Evolutionary conservation across 2,113 vertebrate genomes (phyloP), one percentile per base, ranked within the genome.

Genomic region (Salvelinus alpinus): DNA sequence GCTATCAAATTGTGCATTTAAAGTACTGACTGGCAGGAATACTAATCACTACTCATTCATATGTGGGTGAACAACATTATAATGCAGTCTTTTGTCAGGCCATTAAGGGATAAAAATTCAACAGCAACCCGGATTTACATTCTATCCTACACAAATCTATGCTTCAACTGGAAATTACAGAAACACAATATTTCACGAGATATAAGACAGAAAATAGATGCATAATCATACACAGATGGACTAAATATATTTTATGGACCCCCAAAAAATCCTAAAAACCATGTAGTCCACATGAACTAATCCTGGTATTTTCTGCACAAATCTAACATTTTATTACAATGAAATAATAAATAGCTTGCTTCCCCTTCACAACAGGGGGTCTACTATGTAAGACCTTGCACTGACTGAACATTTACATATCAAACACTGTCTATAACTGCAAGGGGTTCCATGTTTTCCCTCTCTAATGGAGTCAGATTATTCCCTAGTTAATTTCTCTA

Each of bases 401-500:
- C 89, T 81, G 86, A 79, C 84, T 90, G 83, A 88, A 91, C 86
- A 92, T 92, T 92, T 92, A 86, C 91, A 92, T 92, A 91, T 92
- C 90, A 92, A 92, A 92, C 90, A 81, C 38, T 44, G 38, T 90
- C 89, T 86, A 88, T 87, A 90, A 89, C 90, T 92, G 86, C 89
- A 80, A 91, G 91, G 87, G 91, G 89, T 91, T 44, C 38, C 38
- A 12, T 44, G 38, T 44, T 44, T 91, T 91, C 87, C 86, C 86
- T 85, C 85, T 85, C 77, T 80, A 86, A 84, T 88, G 84, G 74
- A 84, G 89, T 85, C 87, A 86, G 86, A 81, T 81, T 88, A 82
- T 86, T 89, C 88, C 84, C 86, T 38, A 70, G 89, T 90, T 44
- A 2, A 44, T 38, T 38, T 89, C 89, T 89, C 83, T 88, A 69